Evolutionary conservation across 2,797 vertebrate genomes (phyloP), one percentile per base, ranked within the genome.

Genomic region (Enteromius viviparus): DNA sequence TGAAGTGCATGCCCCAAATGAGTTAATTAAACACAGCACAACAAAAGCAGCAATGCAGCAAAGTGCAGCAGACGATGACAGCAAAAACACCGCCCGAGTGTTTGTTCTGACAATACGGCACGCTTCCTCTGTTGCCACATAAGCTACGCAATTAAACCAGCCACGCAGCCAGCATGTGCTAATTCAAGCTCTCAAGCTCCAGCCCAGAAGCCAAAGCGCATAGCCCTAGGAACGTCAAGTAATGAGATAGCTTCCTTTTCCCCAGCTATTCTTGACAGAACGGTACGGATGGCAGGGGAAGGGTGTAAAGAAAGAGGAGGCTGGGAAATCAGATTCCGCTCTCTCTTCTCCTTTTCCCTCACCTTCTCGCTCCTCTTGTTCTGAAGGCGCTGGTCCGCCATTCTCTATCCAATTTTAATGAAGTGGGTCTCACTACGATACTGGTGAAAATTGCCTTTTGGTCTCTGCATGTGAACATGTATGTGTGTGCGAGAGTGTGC

Each of bases 361-460:
- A 69, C 34, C 64, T 69, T 79, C 89, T 87, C 79, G 62, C 78
- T 80, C 60, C 69, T 77, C 80, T 83, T 66, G 69, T 69, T 47
- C 83, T 81, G 62, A 87, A 85, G 71, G 85, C 51, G 66, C 53
- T 29, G 81, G 74, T 79, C 82, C 76, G 70, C 80, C 65, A 75
- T 88, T 87, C 87, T 90, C 89, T 87, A 89, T 92, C 87, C 90
- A 84, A 87, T 91, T 93, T 92, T 93, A 93, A 93, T 92, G 87
- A 91, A 93, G 92, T 71, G 89, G 90, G 90, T 92, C 90, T 93
- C 90, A 91, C 93, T 88, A 89, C 87, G 75, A 88, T 92, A 89
- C 91, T 89, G 86, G 86, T 90, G 90, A 90, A 94, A 94, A 94
- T 93, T 92, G 92, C 91, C 87, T 90, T 88, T 90, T 87, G 89